These are phyloP conservation scores for Mystacides longicornis DNA, from an alignment of 2,888 invertebrate genomes.

Conservation along the genomic window DNA sequence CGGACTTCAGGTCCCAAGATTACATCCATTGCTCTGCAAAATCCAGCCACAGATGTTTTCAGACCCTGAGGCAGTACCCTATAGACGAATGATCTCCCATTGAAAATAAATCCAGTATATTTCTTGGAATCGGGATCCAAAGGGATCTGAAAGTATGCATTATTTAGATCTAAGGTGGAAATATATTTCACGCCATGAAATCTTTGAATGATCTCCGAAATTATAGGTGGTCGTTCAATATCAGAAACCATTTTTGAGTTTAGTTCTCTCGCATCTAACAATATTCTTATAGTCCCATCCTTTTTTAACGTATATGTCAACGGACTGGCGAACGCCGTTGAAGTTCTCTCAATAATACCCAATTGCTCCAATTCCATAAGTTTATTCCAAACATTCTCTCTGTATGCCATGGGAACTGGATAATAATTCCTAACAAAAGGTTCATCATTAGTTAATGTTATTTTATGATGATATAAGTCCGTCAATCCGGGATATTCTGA, in stretches of 20 bases:
- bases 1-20: conserved; percentile 24
- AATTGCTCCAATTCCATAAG: conserved; percentile 28
- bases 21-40: conserved; percentile 28
- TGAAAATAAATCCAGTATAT: conserved; percentile 21
- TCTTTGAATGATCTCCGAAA: conserved; percentile 26
- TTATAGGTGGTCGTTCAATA: conserved; percentile 27
- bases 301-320: conserved; percentile 29
- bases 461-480: background rate
- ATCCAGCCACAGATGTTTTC: conserved; percentile 27
- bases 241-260: conserved; percentile 30
- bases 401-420: conserved; percentile 28
- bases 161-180: conserved; percentile 23
- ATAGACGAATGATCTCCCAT: conserved; percentile 16
- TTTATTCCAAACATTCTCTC: conserved; percentile 27
- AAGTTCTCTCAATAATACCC: conserved; percentile 29
- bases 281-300: conserved; percentile 29
- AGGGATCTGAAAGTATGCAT: conserved; percentile 25
- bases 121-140: conserved; percentile 15
- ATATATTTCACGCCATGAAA: conserved; percentile 26
- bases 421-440: conserved; percentile 24
- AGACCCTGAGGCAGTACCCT: conserved; percentile 26
- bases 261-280: conserved; percentile 30
- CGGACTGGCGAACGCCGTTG: conserved; percentile 30
- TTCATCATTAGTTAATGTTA: background rate
- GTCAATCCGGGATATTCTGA: background rate